Evolutionary conservation across 2,797 vertebrate species (phyloP).

Genomic region (Rhincodon typus): DNA sequence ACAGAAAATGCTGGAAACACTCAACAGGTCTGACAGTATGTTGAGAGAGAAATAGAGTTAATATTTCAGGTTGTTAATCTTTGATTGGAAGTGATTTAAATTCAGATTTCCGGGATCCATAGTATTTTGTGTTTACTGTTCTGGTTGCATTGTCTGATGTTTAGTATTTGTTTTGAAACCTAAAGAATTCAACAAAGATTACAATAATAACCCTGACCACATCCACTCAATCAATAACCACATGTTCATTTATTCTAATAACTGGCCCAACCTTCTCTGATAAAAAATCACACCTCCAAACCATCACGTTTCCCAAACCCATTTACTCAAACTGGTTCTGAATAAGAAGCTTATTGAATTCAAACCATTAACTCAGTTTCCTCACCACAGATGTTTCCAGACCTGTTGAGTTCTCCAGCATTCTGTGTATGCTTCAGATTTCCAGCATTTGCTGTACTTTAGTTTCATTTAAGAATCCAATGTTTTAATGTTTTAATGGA

Average conservation of each 20-base stretch:
- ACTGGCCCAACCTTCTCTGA: too few species aligned
- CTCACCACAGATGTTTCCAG: too few species aligned
- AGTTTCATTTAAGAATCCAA: too few species aligned
- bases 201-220: neutral
- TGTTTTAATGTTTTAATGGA: too few species aligned
- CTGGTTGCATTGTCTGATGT: neutral
- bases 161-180: neutral
- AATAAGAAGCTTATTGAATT: too few species aligned
- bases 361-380: too few species aligned
- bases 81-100: neutral
- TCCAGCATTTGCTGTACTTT: too few species aligned
- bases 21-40: neutral
- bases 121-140: neutral
- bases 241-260: neutral
- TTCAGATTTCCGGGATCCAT: neutral
- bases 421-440: too few species aligned
- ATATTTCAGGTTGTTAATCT: neutral
- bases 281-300: neutral
- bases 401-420: too few species aligned
- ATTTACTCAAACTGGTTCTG: neutral
- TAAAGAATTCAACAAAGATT: neutral
- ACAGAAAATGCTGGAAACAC: neutral
- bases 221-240: neutral
- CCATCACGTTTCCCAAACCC: neutral
- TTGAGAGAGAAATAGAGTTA: neutral